Evolutionary conservation across 1,140 invertebrate genomes (phyloP), one percentile per base, ranked within the genome.

Genomic region (Rhysida immarginata): DNA sequence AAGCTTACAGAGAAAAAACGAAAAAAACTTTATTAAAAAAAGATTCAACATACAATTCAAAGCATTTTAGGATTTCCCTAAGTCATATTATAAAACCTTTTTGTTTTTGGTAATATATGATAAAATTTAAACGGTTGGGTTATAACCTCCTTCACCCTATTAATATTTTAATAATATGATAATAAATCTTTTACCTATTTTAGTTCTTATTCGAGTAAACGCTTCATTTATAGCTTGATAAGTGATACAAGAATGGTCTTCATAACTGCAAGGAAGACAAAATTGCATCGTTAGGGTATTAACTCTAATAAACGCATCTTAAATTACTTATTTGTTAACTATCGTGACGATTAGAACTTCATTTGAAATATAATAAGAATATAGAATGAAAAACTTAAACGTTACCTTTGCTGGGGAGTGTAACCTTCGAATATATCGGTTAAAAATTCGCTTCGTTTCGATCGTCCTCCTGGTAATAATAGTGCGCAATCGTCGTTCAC

Each of bases 211-310:
- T 66, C 91, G 83, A 52, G 84, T 68, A 71, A 91, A 90, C 29
- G 90, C 88, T 57, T 84, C 80, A 73, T 94, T 91, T 51, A 94
- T 79, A 27, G 87, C 87, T 62, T 91, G 85, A 67, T 90, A 92
- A 14, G 87, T 91, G 64, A 94, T 91, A 69, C 89, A 94, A 23
- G 83, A 83, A 58, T 83, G 80, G 49, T 81, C 77, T 42, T 80
- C 82, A 59, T 77, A 24, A 57, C 58, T 77, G n/a, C n/a, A n/a
- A n/a, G n/a, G n/a, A n/a, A n/a, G n/a, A n/a, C n/a, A n/a, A n/a
- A n/a, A n/a, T n/a, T n/a, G n/a, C n/a, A n/a, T n/a, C n/a, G n/a
- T n/a, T n/a, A n/a, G n/a, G n/a, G n/a, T n/a, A n/a, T n/a, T n/a
- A n/a, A n/a, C n/a, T n/a, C n/a, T n/a, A n/a, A n/a, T n/a, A n/a